Conservation (phyloP, 64 coral and sea anemone species). For the Actinia tenebrosa region DNA sequence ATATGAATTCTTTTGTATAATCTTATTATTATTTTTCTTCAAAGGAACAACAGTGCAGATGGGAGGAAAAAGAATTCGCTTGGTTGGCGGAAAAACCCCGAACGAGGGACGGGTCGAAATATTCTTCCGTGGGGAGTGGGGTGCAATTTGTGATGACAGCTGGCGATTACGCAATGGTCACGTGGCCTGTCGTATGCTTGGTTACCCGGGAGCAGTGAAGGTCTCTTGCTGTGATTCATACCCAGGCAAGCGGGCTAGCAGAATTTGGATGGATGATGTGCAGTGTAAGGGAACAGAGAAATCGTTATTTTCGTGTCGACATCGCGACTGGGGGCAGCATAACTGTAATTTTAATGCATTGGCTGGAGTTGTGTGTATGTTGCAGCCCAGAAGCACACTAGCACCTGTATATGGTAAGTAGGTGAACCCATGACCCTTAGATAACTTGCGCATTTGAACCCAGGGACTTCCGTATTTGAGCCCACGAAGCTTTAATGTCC, state of each 20-base stretch:
- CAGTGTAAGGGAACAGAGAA: slow-evolving; percentile 38
- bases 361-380: slow-evolving; percentile 38
- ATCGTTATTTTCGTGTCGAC: slow-evolving; percentile 30
- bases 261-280: slow-evolving; percentile 37
- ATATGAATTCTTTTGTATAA: background rate
- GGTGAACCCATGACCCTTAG: background rate
- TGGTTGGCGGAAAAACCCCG: background rate
- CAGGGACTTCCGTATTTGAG: too few relatives aligned
- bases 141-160: slow-evolving; percentile 11
- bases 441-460: too few relatives aligned
- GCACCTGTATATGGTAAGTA: background rate
- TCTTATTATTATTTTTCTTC: background rate
- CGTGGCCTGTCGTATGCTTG: slow-evolving; percentile 21
- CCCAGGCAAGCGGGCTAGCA: background rate
- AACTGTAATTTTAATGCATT: slow-evolving; percentile 25
- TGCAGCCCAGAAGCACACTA: background rate
- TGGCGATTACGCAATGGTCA: background rate
- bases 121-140: slow-evolving; percentile 22
- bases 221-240: slow-evolving; percentile 13
- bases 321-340: slow-evolving; percentile 29
- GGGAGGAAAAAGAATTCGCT: background rate
- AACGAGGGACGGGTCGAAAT: slow-evolving; percentile 13
- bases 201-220: background rate
- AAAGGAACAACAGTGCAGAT: background rate
- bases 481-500: too few relatives aligned